Evolutionary conservation across 2,888 invertebrate genomes (phyloP).

Genomic region (Linnaemya vulpina): DNA sequence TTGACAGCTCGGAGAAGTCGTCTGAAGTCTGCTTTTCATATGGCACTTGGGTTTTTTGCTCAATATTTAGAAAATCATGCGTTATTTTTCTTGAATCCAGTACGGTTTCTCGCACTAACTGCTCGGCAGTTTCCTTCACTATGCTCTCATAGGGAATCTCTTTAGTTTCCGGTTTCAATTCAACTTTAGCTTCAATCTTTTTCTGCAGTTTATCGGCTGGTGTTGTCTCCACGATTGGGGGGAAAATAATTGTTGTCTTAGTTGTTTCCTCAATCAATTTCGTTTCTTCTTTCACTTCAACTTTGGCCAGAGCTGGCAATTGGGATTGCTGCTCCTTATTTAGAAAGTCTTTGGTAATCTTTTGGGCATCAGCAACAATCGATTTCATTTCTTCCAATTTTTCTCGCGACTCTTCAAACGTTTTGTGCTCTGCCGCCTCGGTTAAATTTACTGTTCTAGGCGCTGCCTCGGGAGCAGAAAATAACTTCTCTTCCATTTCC

Average conservation of each 20-base stretch:
- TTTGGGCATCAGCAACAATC: constrained; percentile 73
- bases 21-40: constrained; percentile 36
- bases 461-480: constrained; percentile 35
- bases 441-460: constrained; percentile 23
- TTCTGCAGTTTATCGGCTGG: constrained; percentile 7
- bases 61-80: constrained; percentile 77
- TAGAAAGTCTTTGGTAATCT: constrained; percentile 77
- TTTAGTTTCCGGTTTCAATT: not conserved
- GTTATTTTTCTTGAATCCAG: constrained; percentile 75
- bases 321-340: constrained; percentile 78
- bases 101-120: not conserved
- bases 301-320: constrained; percentile 66
- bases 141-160: not conserved
- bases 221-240: constrained; percentile 51
- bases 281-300: constrained; percentile 61
- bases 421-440: constrained; percentile 5
- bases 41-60: constrained; percentile 76
- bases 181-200: not conserved
- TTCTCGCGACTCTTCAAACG: constrained; percentile 37
- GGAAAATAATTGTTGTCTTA: constrained; percentile 65
- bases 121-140: not conserved
- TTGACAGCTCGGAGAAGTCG: constrained; percentile 30
- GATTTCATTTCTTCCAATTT: constrained; percentile 66
- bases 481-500: constrained; percentile 20
- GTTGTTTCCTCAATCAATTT: constrained; percentile 71